These are phyloP conservation scores for Psittacula derbiana DNA, from an alignment of 2,797 vertebrate species.

Conservation along the genomic window DNA sequence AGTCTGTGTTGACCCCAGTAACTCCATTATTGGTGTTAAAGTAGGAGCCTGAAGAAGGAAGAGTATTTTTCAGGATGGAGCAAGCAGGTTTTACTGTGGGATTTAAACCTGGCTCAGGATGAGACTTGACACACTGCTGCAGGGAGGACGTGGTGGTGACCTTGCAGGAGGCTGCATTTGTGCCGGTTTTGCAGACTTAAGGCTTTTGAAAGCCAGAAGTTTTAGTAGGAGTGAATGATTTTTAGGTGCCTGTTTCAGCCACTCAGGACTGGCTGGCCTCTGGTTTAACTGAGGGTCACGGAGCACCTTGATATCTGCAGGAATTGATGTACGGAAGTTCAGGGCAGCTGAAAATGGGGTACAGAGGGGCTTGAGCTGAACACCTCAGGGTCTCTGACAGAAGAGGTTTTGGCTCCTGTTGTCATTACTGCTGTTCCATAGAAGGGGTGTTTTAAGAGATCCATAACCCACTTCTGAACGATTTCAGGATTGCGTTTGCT, in stretches of 20 bases:
- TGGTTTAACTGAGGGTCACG: neutral
- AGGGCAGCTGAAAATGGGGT: neutral
- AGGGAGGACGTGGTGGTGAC: neutral
- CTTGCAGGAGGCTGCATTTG: neutral
- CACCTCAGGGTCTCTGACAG: fast-evolving
- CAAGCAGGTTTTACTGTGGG: neutral
- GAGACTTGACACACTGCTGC: neutral
- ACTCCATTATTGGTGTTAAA: neutral
- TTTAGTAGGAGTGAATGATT: neutral
- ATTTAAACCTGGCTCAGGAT: neutral
- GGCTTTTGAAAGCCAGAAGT: neutral
- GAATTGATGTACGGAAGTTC: neutral
- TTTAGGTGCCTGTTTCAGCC: neutral
- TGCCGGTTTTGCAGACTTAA: neutral
- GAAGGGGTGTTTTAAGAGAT: neutral
- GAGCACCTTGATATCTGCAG: neutral
- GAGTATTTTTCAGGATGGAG: neutral
- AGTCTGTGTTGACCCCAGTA: neutral
- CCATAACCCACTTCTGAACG: neutral
- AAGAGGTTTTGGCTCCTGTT: neutral
- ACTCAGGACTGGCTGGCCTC: neutral
- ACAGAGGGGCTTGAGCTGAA: neutral
- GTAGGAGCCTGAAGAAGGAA: neutral
- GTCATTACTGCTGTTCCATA: neutral
- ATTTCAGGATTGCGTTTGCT: neutral